Evolutionary conservation across 2,113 vertebrate species (phyloP), one percentile per base, ranked within the genome.

Genomic region (Neolamprologus toae): DNA sequence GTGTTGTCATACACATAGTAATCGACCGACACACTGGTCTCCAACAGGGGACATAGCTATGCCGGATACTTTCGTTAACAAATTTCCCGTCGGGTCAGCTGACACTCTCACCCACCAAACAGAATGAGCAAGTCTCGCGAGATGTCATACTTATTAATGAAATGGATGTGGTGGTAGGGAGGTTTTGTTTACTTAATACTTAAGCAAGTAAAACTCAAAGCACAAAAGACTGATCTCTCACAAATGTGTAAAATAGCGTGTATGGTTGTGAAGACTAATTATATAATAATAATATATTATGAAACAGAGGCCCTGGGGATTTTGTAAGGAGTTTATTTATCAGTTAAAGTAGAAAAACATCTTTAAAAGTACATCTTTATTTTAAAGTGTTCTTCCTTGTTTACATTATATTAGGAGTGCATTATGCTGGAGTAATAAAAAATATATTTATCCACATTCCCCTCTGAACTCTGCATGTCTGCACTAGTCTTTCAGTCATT

Each of bases 11-110:
- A 86, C 6, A 49, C 66, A 21, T 31, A 14, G 83, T 13, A 55
- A 82, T 37, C 78, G 88, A 82, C 78, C 28, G 7, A 80, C 31
- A 59, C 10, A 85, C 35, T 21, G 86, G 71, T 91, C 80, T 17
- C 54, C 37, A 40, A 83, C 51, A 47, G 10, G 81, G 37, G 68
- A 92, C 95, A 95, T 95, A 26, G 51, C 90, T 91, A 21, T 37
- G 5, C 26, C 26, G 13, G 63, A 47, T 11, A 91, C 86, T 91
- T 93, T 85, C 89, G 82, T 83, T 87, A 26, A 89, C 47, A 89
- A 79, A 91, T 87, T 85, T 86, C 68, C 80, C 79, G 40, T 59
- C 23, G 21, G 82, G 87, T 95, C 95, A 96, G 81, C 84, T 96
- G 95, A 96, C 90, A 79, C 59, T 86, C 14, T 42, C 80, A n/a